Evolutionary conservation across 1,140 invertebrate genomes (phyloP).

Genomic region (Spodoptera frugiperda): DNA sequence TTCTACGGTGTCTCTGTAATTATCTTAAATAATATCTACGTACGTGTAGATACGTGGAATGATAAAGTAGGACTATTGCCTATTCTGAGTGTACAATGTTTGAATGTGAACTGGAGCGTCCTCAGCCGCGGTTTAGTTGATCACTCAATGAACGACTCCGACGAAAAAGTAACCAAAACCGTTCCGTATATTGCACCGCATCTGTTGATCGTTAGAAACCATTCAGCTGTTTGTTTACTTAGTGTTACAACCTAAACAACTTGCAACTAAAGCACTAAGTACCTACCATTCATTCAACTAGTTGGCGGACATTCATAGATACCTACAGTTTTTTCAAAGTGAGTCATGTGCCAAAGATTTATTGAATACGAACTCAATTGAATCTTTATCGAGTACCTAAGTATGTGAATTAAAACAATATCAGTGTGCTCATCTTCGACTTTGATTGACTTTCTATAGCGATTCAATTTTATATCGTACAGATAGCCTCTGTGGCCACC

Average conservation of each 20-base stretch:
- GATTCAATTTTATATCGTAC: constrained; percentile 75
- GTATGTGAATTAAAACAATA: constrained; percentile 63
- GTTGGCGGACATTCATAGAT: neutral
- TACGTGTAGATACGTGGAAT: neutral
- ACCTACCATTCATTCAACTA: neutral
- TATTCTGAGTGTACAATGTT: neutral
- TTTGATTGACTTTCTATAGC: constrained; percentile 81
- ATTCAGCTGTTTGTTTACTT: constrained; percentile 20
- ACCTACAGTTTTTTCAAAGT: constrained; percentile 5
- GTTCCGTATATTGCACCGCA: constrained; percentile 23
- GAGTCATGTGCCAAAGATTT: neutral
- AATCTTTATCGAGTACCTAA: no score
- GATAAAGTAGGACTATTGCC: neutral
- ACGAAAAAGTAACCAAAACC: constrained; percentile 8
- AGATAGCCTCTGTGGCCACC: constrained; percentile 68
- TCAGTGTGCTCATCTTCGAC: constrained; percentile 65
- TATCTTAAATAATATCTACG: no score
- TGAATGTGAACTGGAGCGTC: constrained; percentile 22
- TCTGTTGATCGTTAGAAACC: constrained; percentile 14
- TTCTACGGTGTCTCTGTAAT: no score
- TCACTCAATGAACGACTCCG: constrained; percentile 14
- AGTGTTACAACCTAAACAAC: constrained; percentile 2
- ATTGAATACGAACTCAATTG: neutral
- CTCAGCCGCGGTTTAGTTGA: constrained; percentile 11
- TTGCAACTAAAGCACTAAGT: constrained; percentile 1